Evolutionary conservation across 2,113 vertebrate genomes (phyloP), one percentile per base, ranked within the genome.

Genomic region (Himantopus leucocephalus): DNA sequence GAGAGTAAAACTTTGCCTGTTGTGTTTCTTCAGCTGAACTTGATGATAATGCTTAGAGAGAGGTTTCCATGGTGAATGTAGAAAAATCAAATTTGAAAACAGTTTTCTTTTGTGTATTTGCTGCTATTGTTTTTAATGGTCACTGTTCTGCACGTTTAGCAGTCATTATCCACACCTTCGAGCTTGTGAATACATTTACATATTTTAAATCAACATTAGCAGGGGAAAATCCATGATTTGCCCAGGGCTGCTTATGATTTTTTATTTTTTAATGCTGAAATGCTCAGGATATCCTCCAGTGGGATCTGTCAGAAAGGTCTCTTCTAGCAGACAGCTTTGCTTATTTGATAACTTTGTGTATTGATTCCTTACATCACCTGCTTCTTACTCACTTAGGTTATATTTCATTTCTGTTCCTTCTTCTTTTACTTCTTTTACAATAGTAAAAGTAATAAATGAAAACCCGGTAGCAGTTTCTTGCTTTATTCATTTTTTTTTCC

Each of bases 181-280:
- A 75, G 59, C 76, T 74, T 14, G 19, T 59, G 88, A 93, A 95
- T 63, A 41, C 22, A 81, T 90, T 94, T 95, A 52, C 79, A 84
- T 95, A 55, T 88, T 81, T 96, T 47, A 92, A 83, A 86, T 88
- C 88, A 67, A 63, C 72, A 71, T 94, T 74, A 85, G 10, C 52
- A 62, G 63, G 37, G 47, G 8, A 60, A 79, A 87, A 93, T 62
- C 70, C 7, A 5, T 60, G 9, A 67, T 94, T 92, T 97, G 48
- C 81, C 87, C 11, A 7, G 34, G 67, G 77, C 59, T 94, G 71
- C 58, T 80, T 62, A 12, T 30, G 72, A 26, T 84, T 79, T 58
- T 83, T 56, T 26, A 3, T 30, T 91, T 87, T 92, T 66, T 45
- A 18, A 30, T 66, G 71, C 58, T 64, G 55, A 73, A 81, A n/a